These are phyloP conservation scores for Mus pahari DNA, from an alignment of 2,113 vertebrate species.

Conservation along the genomic window DNA sequence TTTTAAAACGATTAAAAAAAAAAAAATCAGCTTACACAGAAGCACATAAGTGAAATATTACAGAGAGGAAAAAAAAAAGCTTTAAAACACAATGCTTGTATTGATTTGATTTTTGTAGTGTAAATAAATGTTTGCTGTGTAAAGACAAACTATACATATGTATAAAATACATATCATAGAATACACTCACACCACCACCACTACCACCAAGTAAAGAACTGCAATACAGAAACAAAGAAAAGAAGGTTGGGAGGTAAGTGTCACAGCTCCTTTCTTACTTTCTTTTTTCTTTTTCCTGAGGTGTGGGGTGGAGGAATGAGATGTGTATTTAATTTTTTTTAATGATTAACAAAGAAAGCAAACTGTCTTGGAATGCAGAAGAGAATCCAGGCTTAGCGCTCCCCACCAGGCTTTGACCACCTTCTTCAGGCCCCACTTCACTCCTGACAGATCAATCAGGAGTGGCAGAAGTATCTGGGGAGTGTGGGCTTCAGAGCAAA, in stretches of 20 bases:
- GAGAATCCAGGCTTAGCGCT: not conserved
- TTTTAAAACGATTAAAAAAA: slow-evolving; percentile 7
- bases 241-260: not conserved
- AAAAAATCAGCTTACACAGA: not conserved
- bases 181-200: not conserved
- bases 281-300: not conserved
- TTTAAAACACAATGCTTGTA: not conserved
- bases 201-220: not conserved
- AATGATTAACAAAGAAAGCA: not conserved
- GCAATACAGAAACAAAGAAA: not conserved
- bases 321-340: not conserved
- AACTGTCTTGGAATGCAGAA: not conserved
- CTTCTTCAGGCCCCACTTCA: not conserved
- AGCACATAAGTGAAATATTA: not conserved
- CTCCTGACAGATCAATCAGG: not conserved
- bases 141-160: not conserved
- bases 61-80: not conserved
- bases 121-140: not conserved
- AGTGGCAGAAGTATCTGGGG: not conserved
- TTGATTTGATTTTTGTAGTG: slow-evolving; percentile 1
- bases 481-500: not conserved
- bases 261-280: not conserved
- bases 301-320: not conserved
- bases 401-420: not conserved
- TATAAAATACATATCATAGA: not conserved